Evolutionary conservation across 1,140 invertebrate genomes (phyloP).

Genomic region (Solen grandis): DNA sequence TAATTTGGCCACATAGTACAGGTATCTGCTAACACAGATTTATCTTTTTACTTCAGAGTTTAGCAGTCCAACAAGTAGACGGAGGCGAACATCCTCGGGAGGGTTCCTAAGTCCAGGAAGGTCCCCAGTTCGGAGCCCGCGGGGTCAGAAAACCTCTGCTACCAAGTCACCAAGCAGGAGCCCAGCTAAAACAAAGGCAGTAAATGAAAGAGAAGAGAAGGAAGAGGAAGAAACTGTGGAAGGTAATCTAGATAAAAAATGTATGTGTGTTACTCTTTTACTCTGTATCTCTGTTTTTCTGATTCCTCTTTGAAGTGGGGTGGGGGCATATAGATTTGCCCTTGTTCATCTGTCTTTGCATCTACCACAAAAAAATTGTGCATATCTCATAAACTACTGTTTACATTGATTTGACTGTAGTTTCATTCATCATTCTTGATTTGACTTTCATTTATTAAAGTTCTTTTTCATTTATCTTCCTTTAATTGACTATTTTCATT

Average conservation of each 20-base stretch:
- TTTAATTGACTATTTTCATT: too few species aligned
- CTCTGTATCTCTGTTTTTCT: background rate
- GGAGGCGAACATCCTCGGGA: conserved; percentile 8
- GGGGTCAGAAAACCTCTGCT: background rate
- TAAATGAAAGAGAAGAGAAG: background rate
- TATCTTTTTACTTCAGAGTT: background rate
- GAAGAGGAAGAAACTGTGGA: too few species aligned
- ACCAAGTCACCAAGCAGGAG: background rate
- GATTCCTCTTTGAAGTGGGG: too few species aligned
- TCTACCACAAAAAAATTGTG: too few species aligned
- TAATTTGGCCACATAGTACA: background rate
- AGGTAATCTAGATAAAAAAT: too few species aligned
- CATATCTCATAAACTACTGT: too few species aligned
- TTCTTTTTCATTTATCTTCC: too few species aligned
- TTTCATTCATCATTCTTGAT: too few species aligned
- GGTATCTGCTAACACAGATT: background rate
- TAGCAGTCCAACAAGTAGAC: conserved; percentile 13
- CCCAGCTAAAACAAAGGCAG: background rate
- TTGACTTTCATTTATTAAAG: too few species aligned
- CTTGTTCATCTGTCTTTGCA: background rate
- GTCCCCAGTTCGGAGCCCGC: background rate
- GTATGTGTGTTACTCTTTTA: too few species aligned
- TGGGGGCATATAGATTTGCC: background rate
- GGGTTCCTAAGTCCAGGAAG: conserved; percentile 18
- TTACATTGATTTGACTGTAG: too few species aligned